Evolutionary conservation across 2,888 invertebrate genomes (phyloP), one percentile per base, ranked within the genome.

Genomic region (Onchidella celtica): DNA sequence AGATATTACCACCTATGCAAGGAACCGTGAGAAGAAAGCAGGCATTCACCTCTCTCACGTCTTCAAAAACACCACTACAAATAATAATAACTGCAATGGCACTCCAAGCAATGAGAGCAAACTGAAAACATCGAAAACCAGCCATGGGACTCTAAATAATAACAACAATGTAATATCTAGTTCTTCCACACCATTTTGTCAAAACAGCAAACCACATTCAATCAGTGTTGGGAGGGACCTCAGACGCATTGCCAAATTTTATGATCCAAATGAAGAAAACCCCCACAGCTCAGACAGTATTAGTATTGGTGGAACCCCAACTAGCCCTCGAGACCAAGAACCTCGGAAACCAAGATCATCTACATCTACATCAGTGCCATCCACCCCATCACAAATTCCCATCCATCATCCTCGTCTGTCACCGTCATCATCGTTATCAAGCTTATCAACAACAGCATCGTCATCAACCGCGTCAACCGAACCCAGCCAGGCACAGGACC

Each of bases 1-100:
- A 95, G 98, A 99, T 91, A 96, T 98, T 6, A 97, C 99, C 78
- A 96, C 97, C 0, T 97, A 97, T 92, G 98, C 99, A 0, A 74
- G 81, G 61, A 81, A 68, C 29, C 21, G 99, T 83, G 99, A 99
- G 91, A 95, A 96, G 79, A 90, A 87, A 40, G 84, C 88, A 40
- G 94, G 94, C 34, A 91, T 94, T 66, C 92, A 93, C 4, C 87
- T 94, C 21, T 87, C 88, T 63, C 86, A 88, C 14, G 85, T 93
- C 29, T 87, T 82, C 82, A 38, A 63, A 68, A 76, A 6, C 27
- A 47, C n/a, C 27, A 27, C 40, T 36, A n/a, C 24, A 2, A n/a
- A n/a, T n/a, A n/a, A 21, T 9, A 47, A n/a, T n/a, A 69, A 36
- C 21, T 38, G 32, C 32, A 61, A 29, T 1, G 27, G 21, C 61